Conservation (phyloP, 2,888 invertebrate species). For the Scaptomyza flava region DNA sequence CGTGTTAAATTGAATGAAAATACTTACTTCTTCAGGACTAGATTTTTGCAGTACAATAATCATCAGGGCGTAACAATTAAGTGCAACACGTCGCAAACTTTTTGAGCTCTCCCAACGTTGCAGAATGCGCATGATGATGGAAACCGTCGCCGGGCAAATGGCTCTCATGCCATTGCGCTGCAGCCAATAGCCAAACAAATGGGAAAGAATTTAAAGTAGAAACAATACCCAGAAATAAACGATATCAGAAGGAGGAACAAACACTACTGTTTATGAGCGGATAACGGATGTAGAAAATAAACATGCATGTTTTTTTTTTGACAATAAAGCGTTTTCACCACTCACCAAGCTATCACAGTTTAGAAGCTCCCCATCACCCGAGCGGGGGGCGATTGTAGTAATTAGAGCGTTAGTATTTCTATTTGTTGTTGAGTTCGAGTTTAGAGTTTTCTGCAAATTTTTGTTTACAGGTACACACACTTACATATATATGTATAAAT, state of each 20-base stretch:
- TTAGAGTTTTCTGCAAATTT: conserved; percentile 83
- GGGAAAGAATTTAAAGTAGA: neutral
- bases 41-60: conserved; percentile 86
- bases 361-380: conserved; percentile 83
- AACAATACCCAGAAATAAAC: neutral
- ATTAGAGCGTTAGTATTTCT: conserved; percentile 81
- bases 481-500: conserved; percentile 41
- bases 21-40: conserved; percentile 86
- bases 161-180: conserved; percentile 87
- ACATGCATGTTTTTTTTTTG: conserved; percentile 1
- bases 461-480: conserved; percentile 32
- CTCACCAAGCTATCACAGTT: conserved; percentile 85
- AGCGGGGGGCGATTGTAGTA: conserved; percentile 81
- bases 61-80: conserved; percentile 86
- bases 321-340: conserved; percentile 63
- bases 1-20: neutral
- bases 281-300: conserved; percentile 26
- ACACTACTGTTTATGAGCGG: conserved; percentile 35
- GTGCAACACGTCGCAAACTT: conserved; percentile 84
- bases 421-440: conserved; percentile 74
- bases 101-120: conserved; percentile 83
- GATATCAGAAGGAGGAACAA: conserved; percentile 11
- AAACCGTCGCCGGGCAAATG: conserved; percentile 87
- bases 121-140: conserved; percentile 86
- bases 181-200: conserved; percentile 6